These are phyloP conservation scores for Aphidius gifuensis DNA, from an alignment of 1,140 invertebrate genomes.

Conservation along the genomic window DNA sequence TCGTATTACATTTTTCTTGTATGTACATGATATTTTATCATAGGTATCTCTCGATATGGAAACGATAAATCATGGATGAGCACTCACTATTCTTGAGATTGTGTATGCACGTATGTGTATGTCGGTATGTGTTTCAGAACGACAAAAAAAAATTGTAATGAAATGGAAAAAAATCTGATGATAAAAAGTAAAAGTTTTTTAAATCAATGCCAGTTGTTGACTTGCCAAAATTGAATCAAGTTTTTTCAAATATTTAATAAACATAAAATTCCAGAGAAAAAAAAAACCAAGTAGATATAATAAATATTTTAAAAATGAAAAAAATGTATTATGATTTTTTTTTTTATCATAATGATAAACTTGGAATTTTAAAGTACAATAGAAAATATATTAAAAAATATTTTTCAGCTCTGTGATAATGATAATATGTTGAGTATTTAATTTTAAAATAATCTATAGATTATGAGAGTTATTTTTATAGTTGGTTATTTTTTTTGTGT, in stretches of 20 bases:
- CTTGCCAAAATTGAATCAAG: constrained; percentile 15
- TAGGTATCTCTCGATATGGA: constrained; percentile 18
- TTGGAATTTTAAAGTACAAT: too few relatives aligned
- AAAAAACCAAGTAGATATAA: too few relatives aligned
- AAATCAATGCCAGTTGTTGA: constrained; percentile 13
- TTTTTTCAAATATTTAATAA: background rate
- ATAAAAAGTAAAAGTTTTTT: constrained; percentile 7
- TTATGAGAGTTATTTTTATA: too few relatives aligned
- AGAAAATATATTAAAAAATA: too few relatives aligned
- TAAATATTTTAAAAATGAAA: too few relatives aligned
- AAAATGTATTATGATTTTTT: too few relatives aligned
- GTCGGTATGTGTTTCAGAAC: background rate
- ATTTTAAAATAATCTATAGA: too few relatives aligned
- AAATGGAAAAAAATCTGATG: background rate
- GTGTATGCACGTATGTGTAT: background rate
- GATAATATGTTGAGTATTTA: too few relatives aligned
- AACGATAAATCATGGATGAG: constrained; percentile 24
- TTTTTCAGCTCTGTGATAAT: too few relatives aligned
- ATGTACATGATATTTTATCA: background rate
- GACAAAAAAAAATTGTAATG: constrained; percentile 3
- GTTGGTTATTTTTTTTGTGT: too few relatives aligned
- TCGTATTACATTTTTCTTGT: background rate
- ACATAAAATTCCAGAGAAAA: background rate
- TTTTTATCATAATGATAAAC: too few relatives aligned
- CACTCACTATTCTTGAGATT: constrained; percentile 14